A percentile compares a stretch with the other conserved stretches of the same genome.
Conservation (phyloP, 2,888 invertebrate species). For the Brenthis hecate region DNA sequence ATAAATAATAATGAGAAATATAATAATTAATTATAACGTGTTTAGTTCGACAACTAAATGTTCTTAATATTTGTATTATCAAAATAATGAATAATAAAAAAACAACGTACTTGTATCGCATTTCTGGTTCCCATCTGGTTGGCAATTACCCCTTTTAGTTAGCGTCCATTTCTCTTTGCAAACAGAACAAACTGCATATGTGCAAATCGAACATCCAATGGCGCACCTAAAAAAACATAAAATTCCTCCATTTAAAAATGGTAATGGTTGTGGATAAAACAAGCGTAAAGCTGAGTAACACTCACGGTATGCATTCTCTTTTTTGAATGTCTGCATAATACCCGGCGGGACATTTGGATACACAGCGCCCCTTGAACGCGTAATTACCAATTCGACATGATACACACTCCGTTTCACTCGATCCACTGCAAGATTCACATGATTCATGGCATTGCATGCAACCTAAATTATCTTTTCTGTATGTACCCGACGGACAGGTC, state of each 20-base stretch:
- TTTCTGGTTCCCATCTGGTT: conserved; percentile 87
- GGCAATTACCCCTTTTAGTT: conserved; percentile 88
- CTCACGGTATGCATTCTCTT: conserved; percentile 87
- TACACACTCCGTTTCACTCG: conserved; percentile 89
- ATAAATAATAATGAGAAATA: background rate
- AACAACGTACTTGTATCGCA: conserved; percentile 87
- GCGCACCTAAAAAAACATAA: conserved; percentile 82
- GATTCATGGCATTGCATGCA: conserved; percentile 90
- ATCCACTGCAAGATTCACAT: conserved; percentile 92
- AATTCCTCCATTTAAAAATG: conserved; percentile 36
- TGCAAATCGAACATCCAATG: conserved; percentile 89
- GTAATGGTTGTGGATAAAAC: conserved; percentile 36
- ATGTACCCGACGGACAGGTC: conserved; percentile 91
- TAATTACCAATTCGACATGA: conserved; percentile 88
- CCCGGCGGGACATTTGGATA: conserved; percentile 87
- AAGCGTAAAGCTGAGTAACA: conserved; percentile 41
- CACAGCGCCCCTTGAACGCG: conserved; percentile 87
- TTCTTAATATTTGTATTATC: background rate
- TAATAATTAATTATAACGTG: background rate
- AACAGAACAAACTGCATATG: conserved; percentile 86
- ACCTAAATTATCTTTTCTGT: conserved; percentile 93
- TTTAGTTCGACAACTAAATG: background rate
- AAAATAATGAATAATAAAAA: background rate
- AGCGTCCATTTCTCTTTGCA: conserved; percentile 89
- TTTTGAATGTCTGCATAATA: conserved; percentile 89